Percentiles rank a stretch among this genome's conserved stretches.
Evolutionary conservation across 2,113 vertebrate species (phyloP).

Genomic region (Aptenodytes patagonicus): DNA sequence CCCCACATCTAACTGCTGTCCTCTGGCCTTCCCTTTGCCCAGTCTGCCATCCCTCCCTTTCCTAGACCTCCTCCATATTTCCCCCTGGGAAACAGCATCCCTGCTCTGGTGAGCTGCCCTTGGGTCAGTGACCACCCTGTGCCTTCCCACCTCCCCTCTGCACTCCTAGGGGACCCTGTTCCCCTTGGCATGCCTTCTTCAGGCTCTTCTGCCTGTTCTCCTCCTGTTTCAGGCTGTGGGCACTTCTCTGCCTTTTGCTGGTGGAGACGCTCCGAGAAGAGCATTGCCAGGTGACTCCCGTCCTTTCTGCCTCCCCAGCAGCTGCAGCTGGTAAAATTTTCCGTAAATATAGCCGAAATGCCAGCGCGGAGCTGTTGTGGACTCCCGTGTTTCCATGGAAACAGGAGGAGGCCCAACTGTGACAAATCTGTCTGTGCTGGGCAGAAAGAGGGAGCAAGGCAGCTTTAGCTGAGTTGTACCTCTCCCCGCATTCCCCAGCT

Average conservation of each 20-base stretch:
- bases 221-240: background rate
- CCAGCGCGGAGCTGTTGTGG: constrained; percentile 48
- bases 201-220: background rate
- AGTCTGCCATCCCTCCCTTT: background rate
- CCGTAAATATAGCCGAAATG: constrained; percentile 26
- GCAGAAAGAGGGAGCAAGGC: constrained; percentile 20
- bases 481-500: background rate
- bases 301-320: background rate
- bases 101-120: background rate
- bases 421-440: constrained; percentile 49
- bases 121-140: background rate
- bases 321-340: constrained; percentile 45
- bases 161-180: background rate
- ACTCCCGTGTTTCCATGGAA: constrained; percentile 63
- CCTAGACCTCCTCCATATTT: background rate
- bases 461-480: background rate
- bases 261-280: background rate
- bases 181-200: background rate
- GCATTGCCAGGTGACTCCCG: background rate
- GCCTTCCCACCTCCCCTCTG: background rate
- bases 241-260: background rate
- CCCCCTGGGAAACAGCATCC: background rate
- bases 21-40: background rate
- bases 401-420: constrained; percentile 60
- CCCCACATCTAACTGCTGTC: background rate